A percentile compares a stretch with the other conserved stretches of the same genome.
Conservation (phyloP, 2,888 invertebrate species). For the Steinernema scapterisci region DNA sequence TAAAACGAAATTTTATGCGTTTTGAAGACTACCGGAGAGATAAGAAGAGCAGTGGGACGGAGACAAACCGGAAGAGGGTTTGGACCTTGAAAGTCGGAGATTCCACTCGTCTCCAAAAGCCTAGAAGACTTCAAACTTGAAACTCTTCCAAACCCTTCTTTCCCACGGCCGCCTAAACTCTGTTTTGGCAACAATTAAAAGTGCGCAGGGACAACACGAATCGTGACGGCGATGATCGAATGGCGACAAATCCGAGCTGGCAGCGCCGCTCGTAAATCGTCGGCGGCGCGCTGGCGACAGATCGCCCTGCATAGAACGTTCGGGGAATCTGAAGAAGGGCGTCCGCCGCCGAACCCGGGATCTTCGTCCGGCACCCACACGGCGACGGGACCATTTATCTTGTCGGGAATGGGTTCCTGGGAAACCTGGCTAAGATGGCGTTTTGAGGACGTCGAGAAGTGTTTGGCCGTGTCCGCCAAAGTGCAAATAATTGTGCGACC, state of each 20-base stretch:
- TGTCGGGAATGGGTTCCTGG: background rate
- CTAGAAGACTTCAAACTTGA: no score
- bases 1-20: no score
- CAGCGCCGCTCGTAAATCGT: background rate
- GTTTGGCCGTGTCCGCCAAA: constrained; percentile 13
- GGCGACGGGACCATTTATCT: background rate
- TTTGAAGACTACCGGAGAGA: no score
- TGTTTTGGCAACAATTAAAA: constrained; percentile 30
- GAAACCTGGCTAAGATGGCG: background rate
- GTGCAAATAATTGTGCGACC: constrained; percentile 20
- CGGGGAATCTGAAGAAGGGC: background rate
- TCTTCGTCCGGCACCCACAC: background rate
- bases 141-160: no score
- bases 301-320: background rate
- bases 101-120: no score
- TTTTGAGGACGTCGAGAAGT: background rate
- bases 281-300: constrained; percentile 16
- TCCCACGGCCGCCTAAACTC: background rate
- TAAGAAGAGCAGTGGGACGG: no score
- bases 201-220: background rate
- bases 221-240: background rate
- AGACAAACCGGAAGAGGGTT: no score
- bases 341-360: background rate
- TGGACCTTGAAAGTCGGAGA: no score
- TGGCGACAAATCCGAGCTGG: constrained; percentile 24